Conservation (phyloP, 1,140 invertebrate species). For the Drosophila orena region DNA sequence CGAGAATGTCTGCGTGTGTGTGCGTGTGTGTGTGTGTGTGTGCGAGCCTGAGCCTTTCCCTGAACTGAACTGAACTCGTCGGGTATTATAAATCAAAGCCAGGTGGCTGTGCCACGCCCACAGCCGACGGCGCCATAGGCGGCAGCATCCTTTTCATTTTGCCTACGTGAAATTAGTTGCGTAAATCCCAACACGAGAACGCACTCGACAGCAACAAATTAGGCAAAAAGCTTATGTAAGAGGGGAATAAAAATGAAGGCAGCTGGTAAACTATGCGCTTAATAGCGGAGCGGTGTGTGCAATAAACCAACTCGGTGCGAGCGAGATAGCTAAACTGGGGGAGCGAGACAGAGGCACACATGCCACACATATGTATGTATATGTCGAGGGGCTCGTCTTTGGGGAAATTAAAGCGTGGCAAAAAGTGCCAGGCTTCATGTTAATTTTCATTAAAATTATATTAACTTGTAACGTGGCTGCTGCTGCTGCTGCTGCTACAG, state of each 20-base stretch:
- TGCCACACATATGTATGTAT: conserved; percentile 23
- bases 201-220: conserved; percentile 71
- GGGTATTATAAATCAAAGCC: conserved; percentile 77
- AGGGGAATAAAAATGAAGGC: conserved; percentile 63
- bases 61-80: conserved; percentile 9
- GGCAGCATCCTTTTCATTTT: conserved; percentile 63
- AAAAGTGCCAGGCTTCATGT: conserved; percentile 81
- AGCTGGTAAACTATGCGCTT: conserved; percentile 71
- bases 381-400: conserved; percentile 56
- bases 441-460: conserved; percentile 84
- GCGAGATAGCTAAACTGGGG: background rate
- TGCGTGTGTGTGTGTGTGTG: background rate
- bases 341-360: conserved; percentile 2
- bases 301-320: conserved; percentile 67
- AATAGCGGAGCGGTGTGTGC: conserved; percentile 62
- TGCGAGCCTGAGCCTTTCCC: conserved; percentile 5
- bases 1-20: background rate
- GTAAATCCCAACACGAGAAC: conserved; percentile 82
- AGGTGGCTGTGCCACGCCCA: conserved; percentile 34
- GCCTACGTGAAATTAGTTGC: conserved; percentile 80
- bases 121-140: conserved; percentile 1
- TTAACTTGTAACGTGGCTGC: conserved; percentile 80
- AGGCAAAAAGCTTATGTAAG: conserved; percentile 65
- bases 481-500: conserved; percentile 16
- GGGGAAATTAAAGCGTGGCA: conserved; percentile 80